phyloP scores from a whole-genome alignment of 2,797 vertebrate species.

The Spatula clypeata region DNA sequence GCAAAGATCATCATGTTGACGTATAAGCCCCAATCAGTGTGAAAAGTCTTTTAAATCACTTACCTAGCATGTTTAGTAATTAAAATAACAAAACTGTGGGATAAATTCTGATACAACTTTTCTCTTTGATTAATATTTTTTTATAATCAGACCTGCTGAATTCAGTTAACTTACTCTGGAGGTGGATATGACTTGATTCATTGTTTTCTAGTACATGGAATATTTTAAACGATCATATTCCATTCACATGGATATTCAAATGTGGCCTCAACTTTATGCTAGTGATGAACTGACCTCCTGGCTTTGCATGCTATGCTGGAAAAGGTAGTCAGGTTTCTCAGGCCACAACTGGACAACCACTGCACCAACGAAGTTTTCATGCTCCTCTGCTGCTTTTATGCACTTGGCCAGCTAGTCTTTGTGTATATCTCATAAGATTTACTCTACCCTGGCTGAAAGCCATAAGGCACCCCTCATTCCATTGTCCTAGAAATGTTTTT shows the following conservation, averaged over 20 bases:
- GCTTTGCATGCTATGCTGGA: background rate
- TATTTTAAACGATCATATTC: background rate
- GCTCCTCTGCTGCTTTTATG: background rate
- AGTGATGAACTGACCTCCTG: background rate
- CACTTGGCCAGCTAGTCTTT: background rate
- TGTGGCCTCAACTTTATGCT: background rate
- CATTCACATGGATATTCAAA: background rate
- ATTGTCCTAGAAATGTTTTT: background rate
- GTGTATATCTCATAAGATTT: background rate
- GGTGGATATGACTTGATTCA: background rate
- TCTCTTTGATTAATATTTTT: background rate
- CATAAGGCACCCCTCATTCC: background rate
- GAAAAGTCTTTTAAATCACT: background rate
- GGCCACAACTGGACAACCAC: background rate
- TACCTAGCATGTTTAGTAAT: background rate
- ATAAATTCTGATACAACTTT: background rate
- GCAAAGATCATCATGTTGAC: background rate
- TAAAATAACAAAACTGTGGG: background rate
- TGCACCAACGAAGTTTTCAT: background rate
- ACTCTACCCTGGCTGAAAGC: background rate
- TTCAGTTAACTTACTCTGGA: background rate
- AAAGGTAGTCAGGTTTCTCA: background rate
- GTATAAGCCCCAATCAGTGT: background rate
- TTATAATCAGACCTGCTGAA: too few relatives aligned
- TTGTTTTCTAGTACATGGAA: background rate